Evolutionary conservation across 2,113 vertebrate genomes (phyloP).

Genomic region (Leucoraja erinaceus): DNA sequence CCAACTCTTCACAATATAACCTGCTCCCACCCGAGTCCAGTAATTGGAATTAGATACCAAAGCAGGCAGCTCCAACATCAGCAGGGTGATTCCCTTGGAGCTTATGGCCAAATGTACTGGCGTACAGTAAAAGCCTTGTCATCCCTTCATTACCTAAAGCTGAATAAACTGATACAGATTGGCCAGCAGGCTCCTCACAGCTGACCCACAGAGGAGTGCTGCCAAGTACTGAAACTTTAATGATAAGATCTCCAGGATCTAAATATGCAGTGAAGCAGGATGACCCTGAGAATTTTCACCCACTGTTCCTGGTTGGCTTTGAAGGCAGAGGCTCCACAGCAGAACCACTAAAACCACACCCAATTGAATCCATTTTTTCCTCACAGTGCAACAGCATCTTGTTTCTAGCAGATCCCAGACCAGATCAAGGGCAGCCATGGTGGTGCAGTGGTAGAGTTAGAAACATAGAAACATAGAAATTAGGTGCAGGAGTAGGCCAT

Average conservation of each 20-base stretch:
- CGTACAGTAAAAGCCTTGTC: neutral
- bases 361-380: neutral
- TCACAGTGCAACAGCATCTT: neutral
- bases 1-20: too few relatives aligned
- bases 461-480: too few relatives aligned
- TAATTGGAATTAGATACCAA: neutral
- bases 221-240: neutral
- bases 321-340: neutral
- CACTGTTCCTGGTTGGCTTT: neutral
- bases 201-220: neutral
- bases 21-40: neutral
- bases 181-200: neutral
- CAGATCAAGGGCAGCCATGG: neutral
- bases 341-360: neutral
- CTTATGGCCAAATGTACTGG: neutral
- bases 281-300: constrained; percentile 20
- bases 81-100: neutral
- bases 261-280: neutral
- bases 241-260: constrained; percentile 13
- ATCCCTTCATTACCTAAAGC: neutral
- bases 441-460: too few relatives aligned
- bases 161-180: neutral
- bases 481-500: too few relatives aligned
- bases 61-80: neutral
- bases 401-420: neutral